phyloP scores from a whole-genome alignment of 1,140 invertebrate genomes.

The Meloidogyne hapla region DNA sequence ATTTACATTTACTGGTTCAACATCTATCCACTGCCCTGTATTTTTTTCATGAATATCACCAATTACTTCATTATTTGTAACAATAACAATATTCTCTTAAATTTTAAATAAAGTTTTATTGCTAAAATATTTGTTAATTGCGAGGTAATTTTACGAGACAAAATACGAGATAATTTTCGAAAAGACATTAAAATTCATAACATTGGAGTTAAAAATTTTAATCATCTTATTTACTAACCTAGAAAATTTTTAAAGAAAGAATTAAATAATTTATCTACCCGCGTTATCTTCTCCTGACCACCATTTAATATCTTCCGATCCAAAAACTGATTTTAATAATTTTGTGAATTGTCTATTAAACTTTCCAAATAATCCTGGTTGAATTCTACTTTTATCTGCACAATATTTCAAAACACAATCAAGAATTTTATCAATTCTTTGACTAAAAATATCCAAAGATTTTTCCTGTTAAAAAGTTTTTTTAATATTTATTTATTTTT shows the following conservation, averaged over 20 bases:
- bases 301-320: neutral
- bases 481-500: neutral
- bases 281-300: neutral
- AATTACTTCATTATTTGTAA: slow-evolving; percentile 6
- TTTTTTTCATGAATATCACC: neutral
- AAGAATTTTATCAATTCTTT: neutral
- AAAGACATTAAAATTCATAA: no score
- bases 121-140: neutral
- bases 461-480: neutral
- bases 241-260: no score
- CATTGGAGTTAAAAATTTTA: no score
- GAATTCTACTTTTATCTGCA: neutral
- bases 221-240: no score
- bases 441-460: neutral
- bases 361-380: neutral
- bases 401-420: neutral
- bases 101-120: no score
- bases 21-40: neutral
- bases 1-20: neutral
- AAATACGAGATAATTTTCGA: neutral
- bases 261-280: neutral
- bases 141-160: neutral
- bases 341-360: neutral
- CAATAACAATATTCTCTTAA: neutral
- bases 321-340: neutral